Evolutionary conservation across 2,888 invertebrate genomes (phyloP).

Genomic region (Mimachlamys varia): DNA sequence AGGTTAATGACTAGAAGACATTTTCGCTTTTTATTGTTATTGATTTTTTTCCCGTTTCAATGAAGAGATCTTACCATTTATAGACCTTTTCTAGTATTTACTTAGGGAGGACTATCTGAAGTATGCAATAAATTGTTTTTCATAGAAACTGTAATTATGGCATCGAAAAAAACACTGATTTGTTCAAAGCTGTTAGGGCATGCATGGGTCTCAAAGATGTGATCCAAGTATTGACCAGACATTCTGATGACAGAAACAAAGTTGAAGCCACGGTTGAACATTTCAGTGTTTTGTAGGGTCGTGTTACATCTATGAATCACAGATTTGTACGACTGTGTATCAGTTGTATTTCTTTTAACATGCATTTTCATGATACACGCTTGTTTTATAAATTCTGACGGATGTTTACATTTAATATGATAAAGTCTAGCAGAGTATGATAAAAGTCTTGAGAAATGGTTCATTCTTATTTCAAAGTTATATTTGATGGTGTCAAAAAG

Average conservation of each 20-base stretch:
- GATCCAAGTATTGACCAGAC: not conserved
- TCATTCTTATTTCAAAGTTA: not conserved
- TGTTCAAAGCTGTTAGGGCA: not conserved
- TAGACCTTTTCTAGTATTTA: not conserved
- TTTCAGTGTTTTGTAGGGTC: not conserved
- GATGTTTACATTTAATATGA: not conserved
- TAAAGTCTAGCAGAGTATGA: no score
- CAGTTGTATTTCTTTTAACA: not conserved
- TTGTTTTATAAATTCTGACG: not conserved
- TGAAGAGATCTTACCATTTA: not conserved
- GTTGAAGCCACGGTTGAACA: not conserved
- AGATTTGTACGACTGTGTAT: not conserved
- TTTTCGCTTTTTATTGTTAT: not conserved
- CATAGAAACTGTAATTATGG: not conserved
- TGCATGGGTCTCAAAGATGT: not conserved
- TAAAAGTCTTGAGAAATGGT: not conserved
- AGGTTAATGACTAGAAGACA: not conserved
- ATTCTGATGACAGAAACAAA: not conserved
- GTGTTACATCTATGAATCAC: not conserved
- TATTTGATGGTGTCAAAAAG: not conserved
- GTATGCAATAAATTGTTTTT: not conserved
- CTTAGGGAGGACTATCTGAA: not conserved
- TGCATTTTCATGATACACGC: not conserved
- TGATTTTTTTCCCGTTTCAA: not conserved
- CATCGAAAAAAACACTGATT: not conserved